phyloP scores from a whole-genome alignment of 2,888 invertebrate genomes.

The Melanotus villosus region DNA sequence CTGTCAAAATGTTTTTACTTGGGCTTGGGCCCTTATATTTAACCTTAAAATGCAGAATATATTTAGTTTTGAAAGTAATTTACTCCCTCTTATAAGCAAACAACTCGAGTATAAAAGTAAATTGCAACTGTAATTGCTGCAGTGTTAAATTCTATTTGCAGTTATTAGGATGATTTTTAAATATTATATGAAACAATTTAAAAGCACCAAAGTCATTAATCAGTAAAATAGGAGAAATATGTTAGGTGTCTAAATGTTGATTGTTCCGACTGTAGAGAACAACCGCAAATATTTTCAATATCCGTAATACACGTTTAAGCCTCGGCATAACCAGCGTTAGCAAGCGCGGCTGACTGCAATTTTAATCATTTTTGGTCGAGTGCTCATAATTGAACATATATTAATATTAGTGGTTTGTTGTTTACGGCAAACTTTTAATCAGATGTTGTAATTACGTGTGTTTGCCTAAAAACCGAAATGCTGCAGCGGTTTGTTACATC shows the following conservation, averaged over 20 bases:
- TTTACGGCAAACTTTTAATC: constrained; percentile 14
- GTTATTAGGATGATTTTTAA: too few relatives aligned
- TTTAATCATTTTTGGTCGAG: constrained; percentile 9
- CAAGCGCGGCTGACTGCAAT: background rate
- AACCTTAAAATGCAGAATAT: too few relatives aligned
- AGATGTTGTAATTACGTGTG: background rate
- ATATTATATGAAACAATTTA: too few relatives aligned
- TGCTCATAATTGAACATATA: constrained; percentile 15
- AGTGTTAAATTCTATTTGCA: too few relatives aligned
- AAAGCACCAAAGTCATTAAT: too few relatives aligned
- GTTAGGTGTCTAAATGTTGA: background rate
- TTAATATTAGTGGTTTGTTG: constrained; percentile 5
- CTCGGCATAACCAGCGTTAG: background rate
- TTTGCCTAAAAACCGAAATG: constrained; percentile 5
- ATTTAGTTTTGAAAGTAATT: too few relatives aligned
- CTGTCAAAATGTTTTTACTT: too few relatives aligned
- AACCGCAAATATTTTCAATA: constrained; percentile 12
- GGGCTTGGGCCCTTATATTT: too few relatives aligned
- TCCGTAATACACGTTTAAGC: background rate
- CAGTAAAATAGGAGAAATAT: background rate
- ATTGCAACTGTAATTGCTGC: too few relatives aligned
- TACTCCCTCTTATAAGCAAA: too few relatives aligned
- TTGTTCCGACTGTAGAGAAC: background rate
- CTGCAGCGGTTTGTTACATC: background rate
- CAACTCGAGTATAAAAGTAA: too few relatives aligned